Evolutionary conservation across 1,140 invertebrate genomes (phyloP).

Genomic region (Oryzaephilus surinamensis): DNA sequence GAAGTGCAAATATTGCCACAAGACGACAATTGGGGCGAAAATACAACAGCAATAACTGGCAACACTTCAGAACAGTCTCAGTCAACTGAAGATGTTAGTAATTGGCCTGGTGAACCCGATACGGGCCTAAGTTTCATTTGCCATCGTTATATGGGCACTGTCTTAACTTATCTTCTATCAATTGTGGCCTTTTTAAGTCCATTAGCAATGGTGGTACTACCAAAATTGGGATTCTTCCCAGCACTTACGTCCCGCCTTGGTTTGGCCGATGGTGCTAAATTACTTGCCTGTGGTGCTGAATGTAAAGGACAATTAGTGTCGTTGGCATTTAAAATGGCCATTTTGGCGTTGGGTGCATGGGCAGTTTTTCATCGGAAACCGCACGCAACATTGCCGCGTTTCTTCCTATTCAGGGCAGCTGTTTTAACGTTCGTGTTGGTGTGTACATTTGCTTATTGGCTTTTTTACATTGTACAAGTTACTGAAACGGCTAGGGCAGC

Average conservation of each 20-base stretch:
- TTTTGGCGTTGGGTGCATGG: conserved; percentile 89
- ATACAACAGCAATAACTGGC: conserved; percentile 92
- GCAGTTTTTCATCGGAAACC: conserved; percentile 67
- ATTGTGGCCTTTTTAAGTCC: conserved; percentile 82
- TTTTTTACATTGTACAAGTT: conserved; percentile 92
- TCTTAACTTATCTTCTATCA: conserved; percentile 65
- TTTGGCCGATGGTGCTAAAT: conserved; percentile 44
- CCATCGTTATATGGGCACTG: conserved; percentile 66
- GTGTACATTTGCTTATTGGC: conserved; percentile 92
- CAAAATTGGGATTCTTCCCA: conserved; percentile 74
- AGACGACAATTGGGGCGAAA: conserved; percentile 98
- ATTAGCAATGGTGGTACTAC: conserved; percentile 86
- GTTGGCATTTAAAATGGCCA: conserved; percentile 82
- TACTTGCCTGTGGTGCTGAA: conserved; percentile 68
- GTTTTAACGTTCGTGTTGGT: conserved; percentile 83
- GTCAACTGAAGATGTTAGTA: conserved; percentile 81
- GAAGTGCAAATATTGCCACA: conserved; percentile 81
- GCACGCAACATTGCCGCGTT: conserved; percentile 81
- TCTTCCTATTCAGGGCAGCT: conserved; percentile 83
- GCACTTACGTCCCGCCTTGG: conserved; percentile 41
- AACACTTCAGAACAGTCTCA: conserved; percentile 92
- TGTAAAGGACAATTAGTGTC: conserved; percentile 77
- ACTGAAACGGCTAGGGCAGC: conserved; percentile 65
- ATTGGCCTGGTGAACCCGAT: conserved; percentile 66
- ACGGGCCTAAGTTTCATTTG: conserved; percentile 61